A percentile compares a stretch with the other conserved stretches of the same genome.
Evolutionary conservation across 2,888 invertebrate species (phyloP).

Genomic region (Helobdella robusta): DNA sequence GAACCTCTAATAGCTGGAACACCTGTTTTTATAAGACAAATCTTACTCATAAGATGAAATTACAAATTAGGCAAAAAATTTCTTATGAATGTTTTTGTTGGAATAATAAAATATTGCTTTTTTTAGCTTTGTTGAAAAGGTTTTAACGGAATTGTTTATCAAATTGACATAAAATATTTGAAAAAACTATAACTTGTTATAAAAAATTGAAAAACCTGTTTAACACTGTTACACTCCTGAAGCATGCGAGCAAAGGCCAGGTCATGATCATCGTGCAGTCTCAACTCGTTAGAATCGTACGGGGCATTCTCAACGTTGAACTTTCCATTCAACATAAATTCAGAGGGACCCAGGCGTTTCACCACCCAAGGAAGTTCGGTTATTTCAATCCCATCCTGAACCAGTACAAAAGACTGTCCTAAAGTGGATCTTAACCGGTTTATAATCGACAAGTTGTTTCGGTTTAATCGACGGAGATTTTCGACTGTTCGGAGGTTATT

Average conservation of each 20-base stretch:
- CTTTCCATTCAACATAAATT: slow-evolving; percentile 11
- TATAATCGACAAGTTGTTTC: too few relatives aligned
- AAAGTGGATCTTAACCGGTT: slow-evolving; percentile 37
- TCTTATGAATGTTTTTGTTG: too few relatives aligned
- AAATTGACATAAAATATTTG: too few relatives aligned
- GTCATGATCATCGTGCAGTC: slow-evolving; percentile 36
- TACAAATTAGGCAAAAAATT: too few relatives aligned
- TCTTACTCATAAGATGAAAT: too few relatives aligned
- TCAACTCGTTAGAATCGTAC: slow-evolving; percentile 32
- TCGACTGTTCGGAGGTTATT: too few relatives aligned
- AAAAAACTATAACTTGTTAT: too few relatives aligned
- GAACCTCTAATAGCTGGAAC: slow-evolving; percentile 51
- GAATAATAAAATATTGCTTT: too few relatives aligned
- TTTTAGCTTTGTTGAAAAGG: too few relatives aligned
- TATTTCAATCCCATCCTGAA: slow-evolving; percentile 59
- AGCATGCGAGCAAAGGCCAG: slow-evolving; percentile 34
- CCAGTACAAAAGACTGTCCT: slow-evolving; percentile 54
- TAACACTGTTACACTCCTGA: slow-evolving; percentile 35
- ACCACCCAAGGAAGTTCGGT: slow-evolving; percentile 62
- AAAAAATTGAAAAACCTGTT: too few relatives aligned
- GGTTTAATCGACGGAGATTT: too few relatives aligned
- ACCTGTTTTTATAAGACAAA: slow-evolving; percentile 38
- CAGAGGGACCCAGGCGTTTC: slow-evolving; percentile 43
- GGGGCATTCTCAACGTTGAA: slow-evolving; percentile 34
- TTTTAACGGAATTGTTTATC: too few relatives aligned